Percentiles rank a stretch among this genome's conserved stretches.
phyloP scores from a whole-genome alignment of 2,113 vertebrate species.

The Corydoras sp. region DNA sequence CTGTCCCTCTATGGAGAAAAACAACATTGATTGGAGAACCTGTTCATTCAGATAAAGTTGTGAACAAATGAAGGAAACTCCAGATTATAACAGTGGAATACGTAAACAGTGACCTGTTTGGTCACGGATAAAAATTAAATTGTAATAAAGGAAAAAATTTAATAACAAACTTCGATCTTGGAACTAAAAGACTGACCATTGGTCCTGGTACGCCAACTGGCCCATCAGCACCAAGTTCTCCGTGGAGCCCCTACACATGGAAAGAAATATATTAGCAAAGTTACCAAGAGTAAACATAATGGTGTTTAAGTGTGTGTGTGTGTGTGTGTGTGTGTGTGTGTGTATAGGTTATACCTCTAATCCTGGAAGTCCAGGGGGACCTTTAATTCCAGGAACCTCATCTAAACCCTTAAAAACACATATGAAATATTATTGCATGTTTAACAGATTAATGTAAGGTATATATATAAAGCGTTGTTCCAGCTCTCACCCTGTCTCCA shows the following conservation, averaged over 20 bases:
- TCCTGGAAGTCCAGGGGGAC: slow-evolving; percentile 53
- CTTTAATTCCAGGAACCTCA: slow-evolving; percentile 52
- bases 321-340: background rate
- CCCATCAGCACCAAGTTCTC: slow-evolving; percentile 59
- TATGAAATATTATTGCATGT: slow-evolving; percentile 3
- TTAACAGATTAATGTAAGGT: background rate
- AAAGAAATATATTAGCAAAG: background rate
- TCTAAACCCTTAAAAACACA: slow-evolving; percentile 58
- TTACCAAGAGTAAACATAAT: background rate
- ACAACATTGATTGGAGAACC: too few relatives aligned
- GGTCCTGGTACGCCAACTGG: slow-evolving; percentile 54
- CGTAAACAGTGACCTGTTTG: too few relatives aligned
- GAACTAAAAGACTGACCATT: slow-evolving; percentile 50
- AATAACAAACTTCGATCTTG: too few relatives aligned
- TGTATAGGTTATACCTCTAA: slow-evolving; percentile 50
- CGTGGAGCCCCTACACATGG: slow-evolving; percentile 53
- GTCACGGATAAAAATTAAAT: too few relatives aligned
- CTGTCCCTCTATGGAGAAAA: too few relatives aligned
- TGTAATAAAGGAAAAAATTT: too few relatives aligned
- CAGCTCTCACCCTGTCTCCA: slow-evolving; percentile 57
- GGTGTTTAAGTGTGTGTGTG: background rate
- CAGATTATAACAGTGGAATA: background rate
- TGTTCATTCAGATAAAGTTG: too few relatives aligned
- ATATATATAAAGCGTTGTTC: background rate
- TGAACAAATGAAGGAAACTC: background rate